phyloP scores from a whole-genome alignment of 2,797 vertebrate genomes.

The Scyliorhinus canicula region DNA sequence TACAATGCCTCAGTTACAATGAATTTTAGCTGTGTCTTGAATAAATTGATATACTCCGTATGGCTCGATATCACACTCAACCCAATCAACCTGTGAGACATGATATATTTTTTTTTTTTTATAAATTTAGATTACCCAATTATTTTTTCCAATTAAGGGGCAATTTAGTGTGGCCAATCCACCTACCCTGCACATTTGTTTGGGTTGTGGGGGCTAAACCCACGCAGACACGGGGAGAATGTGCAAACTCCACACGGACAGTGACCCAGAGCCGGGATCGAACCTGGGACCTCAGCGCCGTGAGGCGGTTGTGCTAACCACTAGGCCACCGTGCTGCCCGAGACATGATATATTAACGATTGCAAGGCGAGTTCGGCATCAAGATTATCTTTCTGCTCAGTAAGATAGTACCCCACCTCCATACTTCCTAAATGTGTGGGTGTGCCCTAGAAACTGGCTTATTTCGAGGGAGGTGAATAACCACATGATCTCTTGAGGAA shows the following conservation, averaged over 20 bases:
- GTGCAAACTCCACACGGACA: no score
- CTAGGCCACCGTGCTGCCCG: no score
- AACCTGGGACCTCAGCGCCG: no score
- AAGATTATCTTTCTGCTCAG: neutral
- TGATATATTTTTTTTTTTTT: no score
- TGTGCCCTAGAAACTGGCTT: constrained; percentile 1
- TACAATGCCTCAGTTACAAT: neutral
- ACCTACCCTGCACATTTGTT: no score
- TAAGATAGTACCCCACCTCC: neutral
- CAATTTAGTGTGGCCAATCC: no score
- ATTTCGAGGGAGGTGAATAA: neutral
- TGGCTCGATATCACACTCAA: neutral
- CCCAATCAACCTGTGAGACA: neutral
- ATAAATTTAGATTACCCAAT: no score
- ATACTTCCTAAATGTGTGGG: neutral
- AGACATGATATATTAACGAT: neutral
- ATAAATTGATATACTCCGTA: neutral
- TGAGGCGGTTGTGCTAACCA: no score
- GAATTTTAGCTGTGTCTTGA: neutral
- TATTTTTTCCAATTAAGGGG: no score
- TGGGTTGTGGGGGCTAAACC: no score
- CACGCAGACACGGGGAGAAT: no score
- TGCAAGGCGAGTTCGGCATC: neutral
- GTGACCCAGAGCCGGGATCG: no score
- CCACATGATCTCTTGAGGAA: neutral